Evolutionary conservation across 2,888 invertebrate species (phyloP).

Genomic region (Drosophila peninsularis): DNA sequence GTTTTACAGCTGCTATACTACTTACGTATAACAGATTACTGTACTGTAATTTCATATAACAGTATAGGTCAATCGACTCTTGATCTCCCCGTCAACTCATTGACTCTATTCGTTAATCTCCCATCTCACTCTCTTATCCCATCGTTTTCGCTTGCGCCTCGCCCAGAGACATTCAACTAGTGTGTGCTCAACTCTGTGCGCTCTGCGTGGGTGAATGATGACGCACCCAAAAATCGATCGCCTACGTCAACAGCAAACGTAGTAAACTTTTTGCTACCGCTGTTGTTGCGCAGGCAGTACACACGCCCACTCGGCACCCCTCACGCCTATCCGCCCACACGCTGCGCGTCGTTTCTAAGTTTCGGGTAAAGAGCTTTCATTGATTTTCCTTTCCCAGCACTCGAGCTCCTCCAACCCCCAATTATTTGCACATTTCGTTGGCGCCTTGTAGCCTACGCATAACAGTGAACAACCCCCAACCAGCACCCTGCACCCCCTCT

Average conservation of each 20-base stretch:
- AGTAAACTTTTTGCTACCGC: constrained; percentile 55
- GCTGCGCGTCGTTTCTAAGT: constrained; percentile 1
- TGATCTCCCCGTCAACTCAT: neutral
- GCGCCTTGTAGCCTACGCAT: constrained; percentile 56
- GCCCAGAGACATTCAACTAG: constrained; percentile 70
- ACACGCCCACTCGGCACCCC: constrained; percentile 10
- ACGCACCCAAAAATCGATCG: constrained; percentile 70
- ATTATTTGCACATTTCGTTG: constrained; percentile 42
- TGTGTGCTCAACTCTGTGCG: constrained; percentile 35
- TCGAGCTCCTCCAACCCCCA: neutral
- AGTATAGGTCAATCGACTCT: too few species aligned
- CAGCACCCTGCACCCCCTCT: neutral
- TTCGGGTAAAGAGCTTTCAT: constrained; percentile 53
- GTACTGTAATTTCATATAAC: too few species aligned
- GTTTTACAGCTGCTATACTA: too few species aligned
- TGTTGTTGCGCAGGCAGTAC: constrained; percentile 11
- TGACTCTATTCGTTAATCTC: neutral
- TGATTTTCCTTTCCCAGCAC: constrained; percentile 49
- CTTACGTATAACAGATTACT: neutral
- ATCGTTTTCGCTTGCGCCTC: neutral
- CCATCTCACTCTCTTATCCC: neutral
- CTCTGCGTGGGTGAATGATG: constrained; percentile 30
- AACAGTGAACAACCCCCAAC: neutral
- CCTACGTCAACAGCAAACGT: constrained; percentile 76
- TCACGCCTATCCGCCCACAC: constrained; percentile 20